A percentile compares a stretch with the other conserved stretches of the same genome.
These are phyloP conservation scores for Marcusenius ussheri DNA, from an alignment of 2,113 vertebrate species.

Conservation along the genomic window DNA sequence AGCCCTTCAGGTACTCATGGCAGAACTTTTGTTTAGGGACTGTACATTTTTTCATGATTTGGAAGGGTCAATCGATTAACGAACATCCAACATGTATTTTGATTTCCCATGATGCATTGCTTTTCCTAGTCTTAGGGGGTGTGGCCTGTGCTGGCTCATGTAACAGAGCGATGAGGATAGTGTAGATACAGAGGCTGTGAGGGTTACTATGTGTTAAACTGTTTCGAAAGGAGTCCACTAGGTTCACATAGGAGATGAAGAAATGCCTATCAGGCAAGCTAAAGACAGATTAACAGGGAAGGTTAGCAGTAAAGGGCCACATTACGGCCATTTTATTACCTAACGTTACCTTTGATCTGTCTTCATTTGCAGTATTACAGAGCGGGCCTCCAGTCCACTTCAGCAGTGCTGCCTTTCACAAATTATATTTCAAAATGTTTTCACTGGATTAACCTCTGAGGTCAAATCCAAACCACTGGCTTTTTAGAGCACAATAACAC, in stretches of 20 bases:
- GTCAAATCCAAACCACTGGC: conserved; percentile 7
- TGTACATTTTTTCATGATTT: not conserved
- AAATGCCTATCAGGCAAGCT: not conserved
- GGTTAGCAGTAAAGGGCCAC: not conserved
- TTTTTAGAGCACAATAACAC: conserved; percentile 10
- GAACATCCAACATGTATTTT: not conserved
- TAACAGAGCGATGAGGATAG: not conserved
- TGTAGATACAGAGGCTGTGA: not conserved
- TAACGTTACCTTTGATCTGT: conserved; percentile 1
- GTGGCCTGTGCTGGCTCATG: not conserved
- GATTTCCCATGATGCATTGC: not conserved
- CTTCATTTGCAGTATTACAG: not conserved
- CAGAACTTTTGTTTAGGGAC: not conserved
- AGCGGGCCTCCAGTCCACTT: not conserved
- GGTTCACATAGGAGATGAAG: not conserved
- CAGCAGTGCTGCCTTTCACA: not conserved
- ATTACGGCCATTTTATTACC: not conserved
- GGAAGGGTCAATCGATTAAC: not conserved
- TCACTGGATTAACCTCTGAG: conserved; percentile 19
- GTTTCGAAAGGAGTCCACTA: not conserved
- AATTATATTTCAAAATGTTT: conserved; percentile 20
- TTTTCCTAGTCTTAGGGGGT: not conserved
- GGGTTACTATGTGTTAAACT: not conserved
- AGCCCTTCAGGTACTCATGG: not conserved
- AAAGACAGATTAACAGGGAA: not conserved